phyloP scores from a whole-genome alignment of 2,888 invertebrate genomes.

The Drosophila monieri region DNA sequence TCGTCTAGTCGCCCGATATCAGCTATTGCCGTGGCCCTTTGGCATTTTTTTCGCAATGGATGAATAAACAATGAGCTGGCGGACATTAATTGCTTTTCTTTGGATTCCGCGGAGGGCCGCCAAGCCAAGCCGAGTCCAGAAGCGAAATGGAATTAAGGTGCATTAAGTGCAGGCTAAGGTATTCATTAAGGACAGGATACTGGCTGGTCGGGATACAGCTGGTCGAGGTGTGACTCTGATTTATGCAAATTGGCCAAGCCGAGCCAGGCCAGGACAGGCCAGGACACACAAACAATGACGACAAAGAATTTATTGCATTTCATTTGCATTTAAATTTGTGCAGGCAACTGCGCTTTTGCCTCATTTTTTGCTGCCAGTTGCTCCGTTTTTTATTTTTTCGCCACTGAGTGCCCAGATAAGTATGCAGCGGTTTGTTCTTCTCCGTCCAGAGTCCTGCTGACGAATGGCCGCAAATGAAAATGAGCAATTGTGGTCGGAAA shows the following conservation, averaged over 20 bases:
- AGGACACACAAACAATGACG: slow-evolving; percentile 46
- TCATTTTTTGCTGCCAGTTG: background rate
- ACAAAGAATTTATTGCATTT: slow-evolving; percentile 49
- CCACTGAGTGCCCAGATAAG: slow-evolving; percentile 32
- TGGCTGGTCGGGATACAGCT: background rate
- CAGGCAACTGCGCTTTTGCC: slow-evolving; percentile 51
- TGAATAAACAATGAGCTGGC: slow-evolving; percentile 42
- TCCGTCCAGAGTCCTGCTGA: slow-evolving; percentile 33
- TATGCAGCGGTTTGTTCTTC: slow-evolving; percentile 40
- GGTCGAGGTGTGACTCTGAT: slow-evolving; percentile 44
- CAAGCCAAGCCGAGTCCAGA: background rate
- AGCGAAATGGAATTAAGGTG: slow-evolving; percentile 26
- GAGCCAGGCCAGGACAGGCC: too few relatives aligned
- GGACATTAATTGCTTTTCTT: slow-evolving; percentile 57
- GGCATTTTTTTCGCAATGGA: slow-evolving; percentile 27
- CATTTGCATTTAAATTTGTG: slow-evolving; percentile 56
- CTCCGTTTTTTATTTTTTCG: background rate
- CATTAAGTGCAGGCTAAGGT: slow-evolving; percentile 41
- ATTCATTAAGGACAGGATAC: slow-evolving; percentile 9
- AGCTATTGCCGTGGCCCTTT: slow-evolving; percentile 4
- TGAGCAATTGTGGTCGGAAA: slow-evolving; percentile 4
- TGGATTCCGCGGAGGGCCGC: background rate
- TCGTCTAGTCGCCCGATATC: slow-evolving; percentile 1
- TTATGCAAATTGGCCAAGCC: slow-evolving; percentile 61
- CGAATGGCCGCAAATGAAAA: slow-evolving; percentile 26